These are phyloP conservation scores for Myotis pilosus DNA, from an alignment of 2,797 vertebrate species.

Conservation along the genomic window DNA sequence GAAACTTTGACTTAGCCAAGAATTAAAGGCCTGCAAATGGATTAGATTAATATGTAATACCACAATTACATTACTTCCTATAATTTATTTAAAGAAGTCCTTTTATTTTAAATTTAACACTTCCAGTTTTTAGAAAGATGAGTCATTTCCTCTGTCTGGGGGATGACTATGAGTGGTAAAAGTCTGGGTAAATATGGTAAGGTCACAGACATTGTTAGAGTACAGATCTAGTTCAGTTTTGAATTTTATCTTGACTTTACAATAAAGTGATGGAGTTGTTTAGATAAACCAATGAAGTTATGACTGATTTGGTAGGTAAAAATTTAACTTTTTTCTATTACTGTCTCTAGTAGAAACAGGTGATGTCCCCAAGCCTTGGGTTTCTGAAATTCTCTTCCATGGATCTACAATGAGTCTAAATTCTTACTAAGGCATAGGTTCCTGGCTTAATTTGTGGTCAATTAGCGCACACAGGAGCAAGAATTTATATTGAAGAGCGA, in stretches of 20 bases:
- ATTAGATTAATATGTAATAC: not conserved
- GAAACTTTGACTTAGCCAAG: not conserved
- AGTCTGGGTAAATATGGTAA: slow-evolving; percentile 44
- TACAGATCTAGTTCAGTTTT: slow-evolving; percentile 40
- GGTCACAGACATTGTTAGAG: slow-evolving; percentile 27
- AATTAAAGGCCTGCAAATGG: not conserved
- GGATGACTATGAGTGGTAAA: not conserved
- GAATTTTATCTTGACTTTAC: slow-evolving; percentile 33
- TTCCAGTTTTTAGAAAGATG: slow-evolving; percentile 66
- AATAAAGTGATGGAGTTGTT: not conserved
- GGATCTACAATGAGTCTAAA: not conserved
- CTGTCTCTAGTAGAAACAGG: not conserved
- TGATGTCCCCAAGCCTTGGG: not conserved
- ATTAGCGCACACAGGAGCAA: not conserved
- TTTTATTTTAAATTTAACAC: slow-evolving; percentile 60
- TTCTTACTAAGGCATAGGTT: not conserved
- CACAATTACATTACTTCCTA: slow-evolving; percentile 38
- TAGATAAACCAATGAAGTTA: not conserved
- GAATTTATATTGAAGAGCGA: not conserved
- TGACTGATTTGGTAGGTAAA: not conserved
- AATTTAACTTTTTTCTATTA: not conserved
- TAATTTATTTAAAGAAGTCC: slow-evolving; percentile 38
- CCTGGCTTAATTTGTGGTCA: not conserved
- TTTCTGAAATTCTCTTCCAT: not conserved
- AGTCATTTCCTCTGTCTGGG: slow-evolving; percentile 72